Conservation (phyloP, 2,888 invertebrate species). For the Spialia ferax region DNA sequence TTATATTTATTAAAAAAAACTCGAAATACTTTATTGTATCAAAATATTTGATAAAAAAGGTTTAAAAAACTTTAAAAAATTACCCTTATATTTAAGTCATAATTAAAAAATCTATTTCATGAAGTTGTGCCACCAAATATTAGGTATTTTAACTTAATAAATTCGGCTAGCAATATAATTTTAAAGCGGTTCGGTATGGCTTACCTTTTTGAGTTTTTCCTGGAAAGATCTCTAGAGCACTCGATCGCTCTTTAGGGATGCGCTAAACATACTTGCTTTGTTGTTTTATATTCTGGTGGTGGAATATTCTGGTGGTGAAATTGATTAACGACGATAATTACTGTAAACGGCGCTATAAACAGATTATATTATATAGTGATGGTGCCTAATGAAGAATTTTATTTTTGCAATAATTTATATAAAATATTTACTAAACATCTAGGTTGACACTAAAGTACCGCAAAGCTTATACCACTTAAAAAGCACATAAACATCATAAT, state of each 20-base stretch:
- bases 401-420: no score
- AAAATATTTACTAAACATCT: no score
- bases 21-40: no score
- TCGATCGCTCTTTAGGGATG: constrained; percentile 18
- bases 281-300: constrained; percentile 8
- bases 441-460: neutral
- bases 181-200: constrained; percentile 5
- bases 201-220: neutral
- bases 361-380: neutral
- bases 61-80: no score
- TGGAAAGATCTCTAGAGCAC: constrained; percentile 7
- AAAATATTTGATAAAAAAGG: no score
- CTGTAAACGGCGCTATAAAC: neutral
- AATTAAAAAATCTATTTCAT: no score
- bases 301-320: constrained; percentile 8
- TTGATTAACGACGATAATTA: constrained; percentile 15
- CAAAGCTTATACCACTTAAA: neutral
- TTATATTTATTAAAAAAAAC: no score
- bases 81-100: no score
- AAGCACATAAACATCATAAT: neutral
- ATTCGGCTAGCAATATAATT: neutral
- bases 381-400: no score
- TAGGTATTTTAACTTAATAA: no score
- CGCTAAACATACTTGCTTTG: constrained; percentile 22
- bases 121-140: no score